Base-by-base conservation (phyloP, 2,888 invertebrate genomes). In the Drepana falcataria region DNA sequence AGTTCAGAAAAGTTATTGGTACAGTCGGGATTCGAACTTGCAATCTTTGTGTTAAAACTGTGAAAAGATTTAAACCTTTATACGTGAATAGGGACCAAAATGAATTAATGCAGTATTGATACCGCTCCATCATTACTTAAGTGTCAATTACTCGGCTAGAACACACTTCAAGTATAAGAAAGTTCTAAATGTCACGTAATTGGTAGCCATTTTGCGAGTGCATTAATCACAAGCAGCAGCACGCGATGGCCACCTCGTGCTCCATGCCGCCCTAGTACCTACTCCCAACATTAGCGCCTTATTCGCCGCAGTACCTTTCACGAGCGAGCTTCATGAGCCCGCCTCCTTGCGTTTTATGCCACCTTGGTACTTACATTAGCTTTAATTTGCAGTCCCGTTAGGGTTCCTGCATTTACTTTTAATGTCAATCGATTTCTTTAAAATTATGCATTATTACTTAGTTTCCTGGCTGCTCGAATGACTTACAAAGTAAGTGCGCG, bases 191-290 rank as follows among this genome's bases (percentile, higher is more conserved):
- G 65, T 65, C 67, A 65, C 60, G 60, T 68, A 70, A 68, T 73
- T 64, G 63, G 56, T 47, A 55, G 51, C 51, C 44, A 44, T 51
- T 44, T 64, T 58, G 58, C 63, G 49, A 58, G 58, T 60, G 52
- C 64, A 70, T 68, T 66, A 68, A 67, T 64, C 66, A 72, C 61
- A 59, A 65, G 60, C 64, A 60, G 64, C 60, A 59, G 61, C 73
- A 74, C 71, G 74, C 75, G 66, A 73, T 72, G 70, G 40, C 51
- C 56, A 65, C 53, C 59, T 63, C 64, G 57, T 64, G 49, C 58
- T 66, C 63, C 60, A 64, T 69, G 59, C 57, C 49, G 47, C 57
- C 57, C 66, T 64, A 59, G 66, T 68, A 59, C 56, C 21, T 21
- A 21, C 21, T 54, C 53, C 54, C 48, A 58, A 59, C 65, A 52